Evolutionary conservation across 2,113 vertebrate genomes (phyloP), one percentile per base, ranked within the genome.

Genomic region (Malaclemys terrapin): DNA sequence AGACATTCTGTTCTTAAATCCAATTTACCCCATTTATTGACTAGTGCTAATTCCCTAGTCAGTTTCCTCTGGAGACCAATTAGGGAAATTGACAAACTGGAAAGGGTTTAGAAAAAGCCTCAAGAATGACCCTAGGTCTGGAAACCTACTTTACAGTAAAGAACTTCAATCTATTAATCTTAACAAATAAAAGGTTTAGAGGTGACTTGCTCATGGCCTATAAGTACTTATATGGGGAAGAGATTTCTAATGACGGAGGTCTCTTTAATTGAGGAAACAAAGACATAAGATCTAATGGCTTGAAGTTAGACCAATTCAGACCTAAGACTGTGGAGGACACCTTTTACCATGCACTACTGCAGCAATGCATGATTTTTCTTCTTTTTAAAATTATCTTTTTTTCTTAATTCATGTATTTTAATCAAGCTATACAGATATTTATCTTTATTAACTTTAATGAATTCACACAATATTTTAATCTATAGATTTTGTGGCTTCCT

Each of bases 21-120:
- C 87, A 85, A 29, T 76, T 80, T 90, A 87, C 54, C 38, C 91
- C 69, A 16, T 89, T 87, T 95, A 91, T 84, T 80, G 80, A 82
- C 62, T 82, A 4, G 5, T 4, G 29, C n/a, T 94, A 84, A 96
- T 82, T 91, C 87, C 49, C 94, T 82, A 84, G 13, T n/a, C 25
- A 72, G 19, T 78, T 95, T 84, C 62, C 56, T 94, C 76, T 88
- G 69, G 80, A 96, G 59, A 81, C 5, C 31, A 93, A 59, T 87
- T 91, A 84, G 54, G 13, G 38, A 5, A 54, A 27, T 79, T 93
- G 76, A 82, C 42, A 83, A 49, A 59, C 27, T 56, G 47, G 53
- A 89, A 93, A 81, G 52, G 27, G 11, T 78, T 91, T 50, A 90
- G 29, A 31, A 90, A 72, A 53, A 35, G 2, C 9, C 31, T 47